phyloP scores from a whole-genome alignment of 2,888 invertebrate species.

The Meandrusa payeni region DNA sequence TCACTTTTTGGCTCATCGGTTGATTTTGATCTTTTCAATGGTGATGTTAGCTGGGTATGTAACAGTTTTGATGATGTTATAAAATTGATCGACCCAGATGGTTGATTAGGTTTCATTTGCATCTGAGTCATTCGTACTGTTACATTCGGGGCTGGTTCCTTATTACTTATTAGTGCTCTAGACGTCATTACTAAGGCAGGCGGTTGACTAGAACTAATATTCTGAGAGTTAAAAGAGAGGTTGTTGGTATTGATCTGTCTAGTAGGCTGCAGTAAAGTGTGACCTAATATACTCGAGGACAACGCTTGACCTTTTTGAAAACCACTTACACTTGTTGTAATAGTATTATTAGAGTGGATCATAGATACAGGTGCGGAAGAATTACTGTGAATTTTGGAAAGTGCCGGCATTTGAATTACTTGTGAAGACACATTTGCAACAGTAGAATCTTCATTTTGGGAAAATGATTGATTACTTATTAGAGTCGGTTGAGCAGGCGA shows the following conservation, averaged over 20 bases:
- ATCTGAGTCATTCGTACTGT: constrained; percentile 67
- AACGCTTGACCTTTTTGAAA: constrained; percentile 61
- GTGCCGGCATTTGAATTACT: constrained; percentile 74
- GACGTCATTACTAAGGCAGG: constrained; percentile 77
- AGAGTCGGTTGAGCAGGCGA: constrained; percentile 68
- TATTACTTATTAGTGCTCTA: constrained; percentile 59
- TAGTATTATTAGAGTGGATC: constrained; percentile 62
- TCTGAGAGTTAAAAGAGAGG: constrained; percentile 63
- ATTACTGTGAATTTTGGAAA: constrained; percentile 67
- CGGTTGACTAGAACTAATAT: constrained; percentile 74
- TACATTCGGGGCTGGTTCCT: constrained; percentile 68
- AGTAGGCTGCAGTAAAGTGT: constrained; percentile 68
- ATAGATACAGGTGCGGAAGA: constrained; percentile 51
- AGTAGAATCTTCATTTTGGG: constrained; percentile 49
- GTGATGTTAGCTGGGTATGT: constrained; percentile 82
- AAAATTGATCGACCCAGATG: constrained; percentile 61
- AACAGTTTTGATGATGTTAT: constrained; percentile 76
- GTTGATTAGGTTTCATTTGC: constrained; percentile 49
- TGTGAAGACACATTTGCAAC: constrained; percentile 53
- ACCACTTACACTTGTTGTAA: constrained; percentile 58
- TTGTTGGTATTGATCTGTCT: constrained; percentile 62
- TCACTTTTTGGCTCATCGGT: constrained; percentile 78
- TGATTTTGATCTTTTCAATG: constrained; percentile 78
- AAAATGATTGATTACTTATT: constrained; percentile 52
- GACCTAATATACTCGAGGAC: constrained; percentile 72